A percentile compares a stretch with the other conserved stretches of the same genome.
These are phyloP conservation scores for Colius striatus DNA, from an alignment of 2,113 vertebrate species.

Conservation along the genomic window DNA sequence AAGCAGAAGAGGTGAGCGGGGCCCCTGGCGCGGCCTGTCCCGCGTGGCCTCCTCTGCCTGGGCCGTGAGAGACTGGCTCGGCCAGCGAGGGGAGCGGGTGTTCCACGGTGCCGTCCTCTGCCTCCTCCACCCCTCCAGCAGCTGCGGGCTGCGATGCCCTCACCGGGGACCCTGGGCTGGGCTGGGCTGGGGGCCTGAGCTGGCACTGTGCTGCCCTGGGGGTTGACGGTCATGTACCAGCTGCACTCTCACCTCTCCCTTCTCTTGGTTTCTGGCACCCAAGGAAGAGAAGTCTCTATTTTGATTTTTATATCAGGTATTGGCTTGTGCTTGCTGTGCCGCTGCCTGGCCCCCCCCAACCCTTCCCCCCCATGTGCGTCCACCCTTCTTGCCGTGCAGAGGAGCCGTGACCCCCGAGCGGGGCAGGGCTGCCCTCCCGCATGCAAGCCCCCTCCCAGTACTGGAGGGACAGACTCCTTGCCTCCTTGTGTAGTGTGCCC, in stretches of 20 bases:
- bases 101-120: background rate
- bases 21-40: rapidly evolving
- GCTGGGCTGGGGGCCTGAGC: conserved; percentile 1
- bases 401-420: background rate
- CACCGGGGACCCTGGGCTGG: background rate
- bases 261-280: conserved; percentile 86
- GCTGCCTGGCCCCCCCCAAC: conserved; percentile 22
- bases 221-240: conserved; percentile 45
- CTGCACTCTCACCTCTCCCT: conserved; percentile 68
- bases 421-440: conserved; percentile 29
- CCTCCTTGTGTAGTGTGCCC: conserved; percentile 55
- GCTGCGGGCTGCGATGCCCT: background rate
- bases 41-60: rapidly evolving
- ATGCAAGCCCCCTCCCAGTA: conserved; percentile 19
- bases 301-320: conserved; percentile 96
- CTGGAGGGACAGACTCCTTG: background rate
- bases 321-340: conserved; percentile 74
- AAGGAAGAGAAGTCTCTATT: conserved; percentile 94
- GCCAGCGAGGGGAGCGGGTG: background rate
- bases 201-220: background rate
- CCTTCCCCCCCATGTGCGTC: background rate
- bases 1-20: conserved; percentile 92
- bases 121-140: background rate
- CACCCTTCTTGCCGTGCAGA: conserved; percentile 54
- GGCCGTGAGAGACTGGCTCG: background rate